Evolutionary conservation across 2,797 vertebrate species (phyloP).

Genomic region (Xenops minutus): DNA sequence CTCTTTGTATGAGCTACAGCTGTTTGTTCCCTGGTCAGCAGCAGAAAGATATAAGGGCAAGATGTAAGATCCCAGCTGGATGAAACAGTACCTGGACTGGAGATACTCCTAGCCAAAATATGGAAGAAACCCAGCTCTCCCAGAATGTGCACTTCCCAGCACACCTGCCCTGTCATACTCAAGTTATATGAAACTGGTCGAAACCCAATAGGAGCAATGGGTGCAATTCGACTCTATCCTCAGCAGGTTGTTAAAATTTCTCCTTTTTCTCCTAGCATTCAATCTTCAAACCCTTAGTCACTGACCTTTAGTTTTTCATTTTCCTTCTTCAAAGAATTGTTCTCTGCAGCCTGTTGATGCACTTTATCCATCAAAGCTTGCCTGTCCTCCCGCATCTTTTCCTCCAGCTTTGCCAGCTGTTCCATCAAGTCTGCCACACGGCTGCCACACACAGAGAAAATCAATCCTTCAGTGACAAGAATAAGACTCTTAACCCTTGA

Average conservation of each 20-base stretch:
- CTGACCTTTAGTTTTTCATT: constrained; percentile 88
- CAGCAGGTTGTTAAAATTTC: not conserved
- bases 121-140: not conserved
- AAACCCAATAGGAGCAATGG: not conserved
- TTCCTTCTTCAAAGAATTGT: constrained; percentile 77
- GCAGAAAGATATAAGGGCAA: not conserved
- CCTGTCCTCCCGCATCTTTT: constrained; percentile 78
- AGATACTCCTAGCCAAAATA: not conserved
- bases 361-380: constrained; percentile 80
- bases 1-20: not conserved
- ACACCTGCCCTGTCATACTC: not conserved
- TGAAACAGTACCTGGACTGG: not conserved
- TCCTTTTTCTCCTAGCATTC: not conserved
- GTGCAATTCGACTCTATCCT: not conserved
- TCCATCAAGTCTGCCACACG: constrained; percentile 81
- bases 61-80: not conserved
- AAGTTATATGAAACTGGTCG: not conserved
- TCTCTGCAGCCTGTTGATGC: constrained; percentile 79
- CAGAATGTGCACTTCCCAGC: not conserved
- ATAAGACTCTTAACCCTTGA: not conserved
- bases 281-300: not conserved
- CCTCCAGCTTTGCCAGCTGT: constrained; percentile 78
- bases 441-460: constrained; percentile 61
- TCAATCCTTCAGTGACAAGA: not conserved
- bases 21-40: not conserved